These are phyloP conservation scores for Cuculus canorus DNA, from an alignment of 2,797 vertebrate genomes.

Conservation along the genomic window DNA sequence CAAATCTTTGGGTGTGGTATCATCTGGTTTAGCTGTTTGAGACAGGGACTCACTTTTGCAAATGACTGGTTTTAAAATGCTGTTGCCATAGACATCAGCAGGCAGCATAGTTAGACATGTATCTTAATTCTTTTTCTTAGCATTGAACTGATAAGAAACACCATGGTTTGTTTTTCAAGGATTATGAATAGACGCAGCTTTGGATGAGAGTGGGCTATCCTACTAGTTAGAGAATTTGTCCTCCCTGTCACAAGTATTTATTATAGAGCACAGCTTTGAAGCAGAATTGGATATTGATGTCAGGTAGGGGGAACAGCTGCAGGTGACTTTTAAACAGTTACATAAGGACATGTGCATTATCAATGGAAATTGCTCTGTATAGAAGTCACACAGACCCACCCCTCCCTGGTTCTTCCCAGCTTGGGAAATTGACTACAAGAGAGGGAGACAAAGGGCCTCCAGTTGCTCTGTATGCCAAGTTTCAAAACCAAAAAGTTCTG, in stretches of 20 bases:
- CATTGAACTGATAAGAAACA: background rate
- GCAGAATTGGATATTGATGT: background rate
- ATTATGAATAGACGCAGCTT: background rate
- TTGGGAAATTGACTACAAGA: background rate
- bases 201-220: background rate
- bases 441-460: background rate
- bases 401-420: rapidly evolving
- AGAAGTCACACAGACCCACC: background rate
- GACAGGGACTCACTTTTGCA: background rate
- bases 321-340: background rate
- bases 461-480: too few relatives aligned
- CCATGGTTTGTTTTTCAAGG: background rate
- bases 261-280: background rate
- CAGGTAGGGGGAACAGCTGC: background rate
- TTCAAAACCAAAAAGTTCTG: too few relatives aligned
- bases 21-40: background rate
- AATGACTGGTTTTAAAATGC: background rate
- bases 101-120: background rate
- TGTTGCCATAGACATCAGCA: background rate
- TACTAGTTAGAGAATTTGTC: background rate
- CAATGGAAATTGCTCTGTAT: background rate
- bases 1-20: background rate
- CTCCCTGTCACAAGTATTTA: background rate
- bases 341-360: background rate
- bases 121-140: background rate